These are phyloP conservation scores for Microctenopoma steveboyesi DNA, from an alignment of 2,797 vertebrate genomes.

Conservation along the genomic window DNA sequence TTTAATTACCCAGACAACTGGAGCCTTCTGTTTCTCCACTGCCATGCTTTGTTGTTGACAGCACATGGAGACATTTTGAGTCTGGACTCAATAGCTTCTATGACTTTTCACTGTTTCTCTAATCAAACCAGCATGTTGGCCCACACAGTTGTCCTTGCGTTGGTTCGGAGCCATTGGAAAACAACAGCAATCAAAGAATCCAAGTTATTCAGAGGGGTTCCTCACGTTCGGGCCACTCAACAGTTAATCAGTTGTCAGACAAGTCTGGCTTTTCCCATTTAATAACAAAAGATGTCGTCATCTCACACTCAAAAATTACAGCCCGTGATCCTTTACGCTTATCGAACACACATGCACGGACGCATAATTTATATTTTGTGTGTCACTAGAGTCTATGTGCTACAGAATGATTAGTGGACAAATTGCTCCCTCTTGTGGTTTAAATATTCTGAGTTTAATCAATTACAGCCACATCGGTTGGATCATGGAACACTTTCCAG, in stretches of 20 bases:
- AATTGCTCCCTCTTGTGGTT: constrained; percentile 71
- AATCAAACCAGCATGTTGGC: constrained; percentile 75
- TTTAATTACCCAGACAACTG: constrained; percentile 62
- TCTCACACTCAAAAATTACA: constrained; percentile 30
- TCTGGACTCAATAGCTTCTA: constrained; percentile 62
- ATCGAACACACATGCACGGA: constrained; percentile 11
- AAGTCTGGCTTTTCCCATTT: constrained; percentile 30
- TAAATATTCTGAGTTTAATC: constrained; percentile 15
- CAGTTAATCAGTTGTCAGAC: constrained; percentile 39
- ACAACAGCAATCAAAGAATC: constrained; percentile 59
- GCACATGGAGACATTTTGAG: constrained; percentile 47
- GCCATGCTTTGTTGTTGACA: constrained; percentile 66
- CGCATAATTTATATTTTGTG: neutral
- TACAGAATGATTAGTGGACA: constrained; percentile 34
- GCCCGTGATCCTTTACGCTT: constrained; percentile 5
- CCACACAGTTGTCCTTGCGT: constrained; percentile 72
- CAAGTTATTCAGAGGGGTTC: constrained; percentile 36
- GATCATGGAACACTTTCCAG: constrained; percentile 2
- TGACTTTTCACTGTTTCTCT: constrained; percentile 70
- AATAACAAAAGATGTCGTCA: constrained; percentile 40
- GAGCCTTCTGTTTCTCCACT: constrained; percentile 69
- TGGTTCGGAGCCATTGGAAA: constrained; percentile 59
- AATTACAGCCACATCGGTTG: constrained; percentile 10
- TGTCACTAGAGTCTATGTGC: constrained; percentile 2
- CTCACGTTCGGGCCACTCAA: constrained; percentile 30